Evolutionary conservation across 2,888 invertebrate genomes (phyloP), one percentile per base, ranked within the genome.

Genomic region (Melanchra persicariae): DNA sequence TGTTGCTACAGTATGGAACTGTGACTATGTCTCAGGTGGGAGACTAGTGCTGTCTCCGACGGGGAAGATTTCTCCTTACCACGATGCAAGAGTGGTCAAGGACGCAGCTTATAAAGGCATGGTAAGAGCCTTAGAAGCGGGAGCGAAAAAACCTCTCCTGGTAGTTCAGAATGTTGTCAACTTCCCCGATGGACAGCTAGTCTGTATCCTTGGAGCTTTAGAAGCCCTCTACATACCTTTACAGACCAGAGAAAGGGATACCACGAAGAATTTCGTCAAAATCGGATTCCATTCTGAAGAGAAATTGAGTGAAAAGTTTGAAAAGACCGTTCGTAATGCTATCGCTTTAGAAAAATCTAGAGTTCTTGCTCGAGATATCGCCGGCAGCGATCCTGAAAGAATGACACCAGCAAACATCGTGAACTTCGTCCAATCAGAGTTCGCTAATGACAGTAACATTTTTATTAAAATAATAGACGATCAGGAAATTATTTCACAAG

Each of bases 161-260:
- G 97, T 98, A 1, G 96, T 98, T 2, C 97, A 98, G 55, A 96
- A 97, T 59, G 96, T 96, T 55, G 93, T 96, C 0, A 95, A 96
- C 19, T 99, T 98, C 90, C 96, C 97, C 8, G 97, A 98, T 86
- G 97, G 97, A 34, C 97, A 98, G 66, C 90, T 99, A 54, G 98
- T 98, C 1, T 97, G 98, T 1, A 95, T 99, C 2, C 96, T 99
- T 1, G 99, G 99, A 2, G 98, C 98, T 0, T 93, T 99, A 24
- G 98, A 99, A 92, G 98, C 98, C 19, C 95, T 99, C 24, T 99
- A 99, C 96, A 97, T 98, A 88, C 98, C 98, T 2, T 85, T 98
- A 43, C 98, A 98, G 91, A 93, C 97, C 17, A 96, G 98, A 70
- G 98, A 98, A 91, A 95, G 96, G 0, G 96, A 96, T 1, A 96